phyloP scores from a whole-genome alignment of 2,888 invertebrate genomes.

The Cordilura impudica region DNA sequence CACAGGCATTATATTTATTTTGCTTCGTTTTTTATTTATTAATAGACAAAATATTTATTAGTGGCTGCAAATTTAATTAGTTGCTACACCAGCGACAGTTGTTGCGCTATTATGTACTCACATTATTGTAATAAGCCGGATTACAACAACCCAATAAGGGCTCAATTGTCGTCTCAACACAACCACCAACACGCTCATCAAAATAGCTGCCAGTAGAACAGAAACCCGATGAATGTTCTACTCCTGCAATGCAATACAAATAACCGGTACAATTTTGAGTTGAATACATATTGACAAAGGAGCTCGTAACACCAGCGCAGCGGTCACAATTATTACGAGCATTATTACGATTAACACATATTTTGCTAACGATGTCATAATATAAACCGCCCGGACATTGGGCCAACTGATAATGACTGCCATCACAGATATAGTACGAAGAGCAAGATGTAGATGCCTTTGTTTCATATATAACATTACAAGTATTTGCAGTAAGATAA shows the following conservation, averaged over 20 bases:
- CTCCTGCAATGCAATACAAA: slow-evolving; percentile 65
- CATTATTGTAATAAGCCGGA: slow-evolving; percentile 11
- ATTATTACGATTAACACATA: slow-evolving; percentile 64
- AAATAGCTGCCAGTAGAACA: slow-evolving; percentile 65
- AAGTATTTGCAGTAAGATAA: neutral
- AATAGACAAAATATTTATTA: too few relatives aligned
- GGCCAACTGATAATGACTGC: slow-evolving; percentile 49
- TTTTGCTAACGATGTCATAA: slow-evolving; percentile 61
- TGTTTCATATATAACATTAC: neutral
- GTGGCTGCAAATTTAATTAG: too few relatives aligned
- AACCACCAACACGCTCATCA: slow-evolving; percentile 63
- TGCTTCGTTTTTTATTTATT: too few relatives aligned
- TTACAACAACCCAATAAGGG: slow-evolving; percentile 66
- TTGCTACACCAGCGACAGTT: neutral
- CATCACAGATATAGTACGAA: slow-evolving; percentile 65
- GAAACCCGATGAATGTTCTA: slow-evolving; percentile 47
- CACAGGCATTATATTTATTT: too few relatives aligned
- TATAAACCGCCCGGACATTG: slow-evolving; percentile 60
- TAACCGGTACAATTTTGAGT: slow-evolving; percentile 64
- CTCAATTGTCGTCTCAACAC: slow-evolving; percentile 41
- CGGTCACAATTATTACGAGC: slow-evolving; percentile 69
- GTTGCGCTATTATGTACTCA: neutral
- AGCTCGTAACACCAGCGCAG: slow-evolving; percentile 61
- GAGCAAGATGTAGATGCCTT: slow-evolving; percentile 60
- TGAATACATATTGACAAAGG: slow-evolving; percentile 67